Evolutionary conservation across 2,797 vertebrate species (phyloP).

Genomic region (Coranthus polyacanthus): DNA sequence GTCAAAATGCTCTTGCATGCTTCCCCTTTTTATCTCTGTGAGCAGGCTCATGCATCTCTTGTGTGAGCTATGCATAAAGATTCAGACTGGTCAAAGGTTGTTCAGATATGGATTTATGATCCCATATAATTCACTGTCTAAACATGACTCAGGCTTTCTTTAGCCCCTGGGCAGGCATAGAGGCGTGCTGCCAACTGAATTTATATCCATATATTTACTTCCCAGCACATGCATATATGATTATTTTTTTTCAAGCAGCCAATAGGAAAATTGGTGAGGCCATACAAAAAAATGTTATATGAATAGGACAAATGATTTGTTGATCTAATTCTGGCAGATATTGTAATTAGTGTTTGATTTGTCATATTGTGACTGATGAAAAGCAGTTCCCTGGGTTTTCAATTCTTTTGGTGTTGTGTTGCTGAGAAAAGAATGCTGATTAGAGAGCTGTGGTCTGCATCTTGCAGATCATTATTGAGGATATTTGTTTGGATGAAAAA

Average conservation of each 20-base stretch:
- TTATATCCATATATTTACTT: slow-evolving; percentile 69
- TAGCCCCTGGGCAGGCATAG: slow-evolving; percentile 49
- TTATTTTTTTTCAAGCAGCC: slow-evolving; percentile 55
- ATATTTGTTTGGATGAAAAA: slow-evolving; percentile 65
- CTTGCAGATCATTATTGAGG: slow-evolving; percentile 59
- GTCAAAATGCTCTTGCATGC: slow-evolving; percentile 8
- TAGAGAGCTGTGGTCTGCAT: slow-evolving; percentile 47
- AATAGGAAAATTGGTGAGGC: slow-evolving; percentile 35
- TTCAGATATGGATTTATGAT: slow-evolving; percentile 71
- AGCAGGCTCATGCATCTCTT: slow-evolving; percentile 21
- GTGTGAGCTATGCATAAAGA: slow-evolving; percentile 15
- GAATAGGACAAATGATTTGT: slow-evolving; percentile 72
- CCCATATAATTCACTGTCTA: slow-evolving; percentile 64
- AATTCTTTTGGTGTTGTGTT: slow-evolving; percentile 50
- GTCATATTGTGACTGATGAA: slow-evolving; percentile 72
- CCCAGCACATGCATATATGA: slow-evolving; percentile 62
- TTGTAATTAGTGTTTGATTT: slow-evolving; percentile 82
- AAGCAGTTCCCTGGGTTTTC: slow-evolving; percentile 48
- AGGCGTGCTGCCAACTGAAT: slow-evolving; percentile 65
- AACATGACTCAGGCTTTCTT: slow-evolving; percentile 71
- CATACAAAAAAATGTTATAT: slow-evolving; percentile 34
- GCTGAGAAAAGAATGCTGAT: slow-evolving; percentile 56
- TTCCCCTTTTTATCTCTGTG: slow-evolving; percentile 22
- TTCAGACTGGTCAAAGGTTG: slow-evolving; percentile 67
- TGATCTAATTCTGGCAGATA: slow-evolving; percentile 70